Conservation (phyloP, 2,113 vertebrate genomes). For the Desmodus rotundus region DNA sequence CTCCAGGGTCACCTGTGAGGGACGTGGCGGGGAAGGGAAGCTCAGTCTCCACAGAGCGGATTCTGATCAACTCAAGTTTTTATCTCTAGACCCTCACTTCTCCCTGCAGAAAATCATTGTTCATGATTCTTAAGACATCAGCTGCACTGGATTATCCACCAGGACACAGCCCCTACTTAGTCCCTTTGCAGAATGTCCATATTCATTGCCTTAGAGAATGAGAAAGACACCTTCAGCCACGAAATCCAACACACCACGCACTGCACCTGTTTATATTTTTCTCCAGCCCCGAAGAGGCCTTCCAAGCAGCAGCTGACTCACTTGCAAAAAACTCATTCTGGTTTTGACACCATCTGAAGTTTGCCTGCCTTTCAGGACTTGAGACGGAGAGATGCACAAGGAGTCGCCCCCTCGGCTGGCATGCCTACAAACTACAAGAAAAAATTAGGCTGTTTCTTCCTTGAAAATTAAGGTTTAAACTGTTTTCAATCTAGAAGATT, state of each 20-base stretch:
- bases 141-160: neutral
- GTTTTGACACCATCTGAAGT: neutral
- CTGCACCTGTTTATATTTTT: neutral
- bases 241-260: neutral
- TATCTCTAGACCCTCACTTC: neutral
- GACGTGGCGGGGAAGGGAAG: fast-evolving
- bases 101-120: neutral
- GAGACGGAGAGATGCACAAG: neutral
- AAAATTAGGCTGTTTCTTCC: neutral
- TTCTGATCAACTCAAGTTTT: neutral
- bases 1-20: neutral
- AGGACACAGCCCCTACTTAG: fast-evolving
- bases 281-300: neutral
- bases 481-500: neutral
- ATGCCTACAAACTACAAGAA: neutral
- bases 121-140: neutral
- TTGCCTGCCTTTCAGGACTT: neutral
- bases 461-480: neutral
- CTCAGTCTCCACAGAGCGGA: neutral
- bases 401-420: neutral
- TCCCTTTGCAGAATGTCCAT: neutral
- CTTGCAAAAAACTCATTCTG: neutral
- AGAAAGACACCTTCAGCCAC: neutral
- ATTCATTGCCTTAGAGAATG: neutral
- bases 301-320: neutral